Evolutionary conservation across 2,113 vertebrate species (phyloP).

Genomic region (Spilogale gracilis): DNA sequence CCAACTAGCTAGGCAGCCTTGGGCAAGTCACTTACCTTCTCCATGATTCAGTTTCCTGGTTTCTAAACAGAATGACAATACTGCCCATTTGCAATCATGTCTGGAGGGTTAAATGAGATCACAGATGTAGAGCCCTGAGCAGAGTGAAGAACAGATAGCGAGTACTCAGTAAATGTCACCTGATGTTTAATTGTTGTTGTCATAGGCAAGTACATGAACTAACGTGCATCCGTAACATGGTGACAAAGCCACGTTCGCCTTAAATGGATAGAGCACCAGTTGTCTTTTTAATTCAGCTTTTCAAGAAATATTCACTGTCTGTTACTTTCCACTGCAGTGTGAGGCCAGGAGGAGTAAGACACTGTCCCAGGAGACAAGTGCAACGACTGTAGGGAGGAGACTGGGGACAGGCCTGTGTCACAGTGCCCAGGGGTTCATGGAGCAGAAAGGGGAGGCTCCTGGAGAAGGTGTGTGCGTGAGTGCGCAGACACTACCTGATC

Average conservation of each 20-base stretch:
- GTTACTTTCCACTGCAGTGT: not conserved
- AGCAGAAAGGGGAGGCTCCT: not conserved
- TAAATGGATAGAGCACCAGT: not conserved
- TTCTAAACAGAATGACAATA: not conserved
- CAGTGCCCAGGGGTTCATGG: fast-evolving
- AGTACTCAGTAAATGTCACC: slow-evolving; percentile 12
- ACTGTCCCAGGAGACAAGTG: not conserved
- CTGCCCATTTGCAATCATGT: not conserved
- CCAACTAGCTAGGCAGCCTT: not conserved
- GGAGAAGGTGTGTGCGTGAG: not conserved
- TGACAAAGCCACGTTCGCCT: not conserved
- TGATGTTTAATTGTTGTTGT: slow-evolving; percentile 53
- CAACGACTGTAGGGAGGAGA: not conserved
- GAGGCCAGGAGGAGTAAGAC: not conserved
- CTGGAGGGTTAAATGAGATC: not conserved
- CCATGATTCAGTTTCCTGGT: not conserved
- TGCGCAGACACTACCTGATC: not conserved
- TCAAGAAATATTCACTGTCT: not conserved
- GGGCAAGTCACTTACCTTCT: not conserved
- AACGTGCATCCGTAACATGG: not conserved
- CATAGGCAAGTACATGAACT: not conserved
- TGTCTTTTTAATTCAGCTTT: not conserved
- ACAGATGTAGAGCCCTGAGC: not conserved
- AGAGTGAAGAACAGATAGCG: not conserved
- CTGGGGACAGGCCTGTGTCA: not conserved